Base-by-base conservation (phyloP, 1,140 invertebrate genomes). In the Dendroctonus valens region DNA sequence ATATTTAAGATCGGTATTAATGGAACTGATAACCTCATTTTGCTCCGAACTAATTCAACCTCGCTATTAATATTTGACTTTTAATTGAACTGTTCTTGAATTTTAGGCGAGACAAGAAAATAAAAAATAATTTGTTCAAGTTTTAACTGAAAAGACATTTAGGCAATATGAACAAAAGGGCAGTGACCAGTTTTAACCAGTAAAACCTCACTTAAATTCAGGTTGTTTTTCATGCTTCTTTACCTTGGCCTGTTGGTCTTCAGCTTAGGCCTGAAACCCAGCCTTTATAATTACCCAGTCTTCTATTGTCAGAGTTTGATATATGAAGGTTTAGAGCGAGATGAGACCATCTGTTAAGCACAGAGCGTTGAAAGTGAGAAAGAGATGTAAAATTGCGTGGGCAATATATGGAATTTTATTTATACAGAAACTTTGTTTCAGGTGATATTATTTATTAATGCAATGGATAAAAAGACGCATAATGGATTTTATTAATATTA, bases 231-330 rank as follows among this genome's bases (percentile, higher is more conserved):
- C 26, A 26, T 26, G 26, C 26, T 46, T 14, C 4, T 5, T 48
- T 50, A 41, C 40, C 26, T 52, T 44, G 62, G 62, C 54, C 62
- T 54, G 41, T 42, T 15, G 8, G n/a, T 5, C 12, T 7, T 11
- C 37, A 57, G 14, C n/a, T 9, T 15, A 54, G 51, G 52, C 42
- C 62, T 6, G 39, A 48, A 41, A 40, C 62, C 65, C 65, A 59
- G 46, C 65, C 65, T 67, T 67, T 67, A 67, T 67, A 67, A 67
- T 67, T 67, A 67, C 65, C 65, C 65, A 67, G 65, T 67, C 65
- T 67, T 55, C 65, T 67, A 67, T 67, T 67, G 65, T 67, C 65
- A 67, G 65, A 42, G 39, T 59, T 59, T 67, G 65, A 67, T 59
- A 59, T 67, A 67, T 67, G 41, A 26, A 67, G 57, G 65, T 54